Base-by-base conservation (phyloP, 2,797 vertebrate genomes). In the Sternarchorhynchus goeldii region DNA sequence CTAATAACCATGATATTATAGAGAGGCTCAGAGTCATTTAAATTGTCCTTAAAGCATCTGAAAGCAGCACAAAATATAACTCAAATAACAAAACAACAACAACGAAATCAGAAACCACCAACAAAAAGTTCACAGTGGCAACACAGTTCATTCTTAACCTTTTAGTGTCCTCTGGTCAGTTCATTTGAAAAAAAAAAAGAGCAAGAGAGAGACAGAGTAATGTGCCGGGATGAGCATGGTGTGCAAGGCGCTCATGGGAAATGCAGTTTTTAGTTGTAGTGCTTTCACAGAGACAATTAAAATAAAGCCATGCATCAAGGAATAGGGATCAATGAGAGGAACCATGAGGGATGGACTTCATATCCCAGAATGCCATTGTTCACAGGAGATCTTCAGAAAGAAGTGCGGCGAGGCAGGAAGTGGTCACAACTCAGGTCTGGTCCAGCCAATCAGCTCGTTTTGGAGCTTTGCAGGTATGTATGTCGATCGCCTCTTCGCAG, bases 401-500 rank as follows among this genome's bases (percentile, higher is more conserved):
- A 81, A 53, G 79, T 82, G 73, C 83, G 84, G 81, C 56, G 83
- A 75, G 55, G 81, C 25, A 68, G 78, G 63, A 29, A 32, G 75
- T 76, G 75, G 82, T 72, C 29, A 45, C 50, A 55, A 84, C 83
- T 94, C 93, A 93, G 88, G 93, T 93, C 85, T 93, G 92, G 79
- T 94, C 93, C 85, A 92, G 80, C 93, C 93, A 93, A 83, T 93
- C 93, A 0, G 92, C 92, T 83, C 95, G 94, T 88, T 98, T 98
- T 1, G 96, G 95, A 0, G 97, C 95, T 89, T 99, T 99, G 90
- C 98, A 99, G 0, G 98, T 99, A 88, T 99, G 98, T 87, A 99
- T 90, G n/a, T 99, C 98, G 88, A 99, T 94, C 6, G 94, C 94
- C 85, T 98, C 95, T 90, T 96, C 93, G 17, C 98, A 99, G 90